Evolutionary conservation across 2,888 invertebrate genomes (phyloP), one percentile per base, ranked within the genome.

Genomic region (Oscheius onirici): DNA sequence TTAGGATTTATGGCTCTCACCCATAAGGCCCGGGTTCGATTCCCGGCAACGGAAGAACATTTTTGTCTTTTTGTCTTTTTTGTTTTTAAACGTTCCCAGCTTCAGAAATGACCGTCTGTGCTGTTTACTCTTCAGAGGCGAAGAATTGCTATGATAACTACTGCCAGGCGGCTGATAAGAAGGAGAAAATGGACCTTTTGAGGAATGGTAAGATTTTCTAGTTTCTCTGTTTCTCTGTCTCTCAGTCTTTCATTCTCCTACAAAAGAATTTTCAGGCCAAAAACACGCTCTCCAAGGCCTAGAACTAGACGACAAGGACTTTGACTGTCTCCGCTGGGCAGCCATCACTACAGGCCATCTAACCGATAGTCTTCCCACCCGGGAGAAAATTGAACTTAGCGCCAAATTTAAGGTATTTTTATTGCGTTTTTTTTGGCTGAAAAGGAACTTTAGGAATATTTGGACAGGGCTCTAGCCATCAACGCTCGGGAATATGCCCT

Each of bases 381-480:
- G 86, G 72, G 86, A 86, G 68, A 78, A 80, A 54, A 86, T 86
- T 67, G 79, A 86, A 61, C 78, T 81, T 72, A 86, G 85, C 40
- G 81, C 77, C 66, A 71, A 77, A 22, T 85, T 86, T 77, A 86
- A 85, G 71, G 83, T 78, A 10, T 10, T 20, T 46, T 10, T 46
- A 5, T 10, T 17, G 5, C n/a, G 68, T 24, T n/a, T 41, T 6
- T 15, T 34, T 46, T 44, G 11, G 15, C 13, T n/a, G 57, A 13
- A 46, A 8, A 60, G 15, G 24, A 55, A 13, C 69, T 78, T 15
- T 44, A 84, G 80, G 81, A 79, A 44, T 83, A 77, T 49, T 74
- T 86, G 40, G 86, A 86, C 71, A 77, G 81, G 26, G 83, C 81
- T 3, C 67, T 83, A 13, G 73, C 77, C 20, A 72, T 81, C 40